Conservation (phyloP, 1,140 invertebrate species). For the Harpegnathos saltator region DNA sequence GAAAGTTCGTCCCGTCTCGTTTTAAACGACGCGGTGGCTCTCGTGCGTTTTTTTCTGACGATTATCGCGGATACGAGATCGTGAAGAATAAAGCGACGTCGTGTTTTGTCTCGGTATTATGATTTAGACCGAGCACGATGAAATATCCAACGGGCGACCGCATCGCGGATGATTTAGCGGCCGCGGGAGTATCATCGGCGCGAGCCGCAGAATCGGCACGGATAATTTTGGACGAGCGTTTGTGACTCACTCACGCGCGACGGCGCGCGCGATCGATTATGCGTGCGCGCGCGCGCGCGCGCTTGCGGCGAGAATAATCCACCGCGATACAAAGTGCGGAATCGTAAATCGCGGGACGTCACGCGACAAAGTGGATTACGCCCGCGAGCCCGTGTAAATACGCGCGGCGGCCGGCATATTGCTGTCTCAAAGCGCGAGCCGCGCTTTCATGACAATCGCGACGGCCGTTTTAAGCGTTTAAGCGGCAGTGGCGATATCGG, state of each 20-base stretch:
- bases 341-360: slow-evolving; percentile 4
- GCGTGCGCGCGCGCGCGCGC: not conserved
- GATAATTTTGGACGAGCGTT: slow-evolving; percentile 39
- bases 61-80: not conserved
- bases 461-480: too few species aligned
- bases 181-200: not conserved
- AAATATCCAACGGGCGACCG: slow-evolving; percentile 7
- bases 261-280: slow-evolving; percentile 18
- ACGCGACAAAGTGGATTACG: not conserved
- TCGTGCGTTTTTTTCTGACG: too few species aligned
- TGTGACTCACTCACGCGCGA: slow-evolving; percentile 18
- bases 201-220: slow-evolving; percentile 21
- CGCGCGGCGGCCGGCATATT: not conserved
- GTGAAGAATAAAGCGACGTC: not conserved
- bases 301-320: slow-evolving; percentile 4
- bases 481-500: not conserved
- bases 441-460: not conserved
- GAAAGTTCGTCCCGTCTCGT: not conserved
- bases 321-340: not conserved
- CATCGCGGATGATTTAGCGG: slow-evolving; percentile 20
- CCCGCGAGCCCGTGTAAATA: not conserved
- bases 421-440: not conserved
- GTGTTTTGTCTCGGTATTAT: not conserved
- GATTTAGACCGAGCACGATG: not conserved
- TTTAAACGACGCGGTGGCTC: not conserved